Evolutionary conservation across 2,888 invertebrate genomes (phyloP).

Genomic region (Neoaliturus tenellus): DNA sequence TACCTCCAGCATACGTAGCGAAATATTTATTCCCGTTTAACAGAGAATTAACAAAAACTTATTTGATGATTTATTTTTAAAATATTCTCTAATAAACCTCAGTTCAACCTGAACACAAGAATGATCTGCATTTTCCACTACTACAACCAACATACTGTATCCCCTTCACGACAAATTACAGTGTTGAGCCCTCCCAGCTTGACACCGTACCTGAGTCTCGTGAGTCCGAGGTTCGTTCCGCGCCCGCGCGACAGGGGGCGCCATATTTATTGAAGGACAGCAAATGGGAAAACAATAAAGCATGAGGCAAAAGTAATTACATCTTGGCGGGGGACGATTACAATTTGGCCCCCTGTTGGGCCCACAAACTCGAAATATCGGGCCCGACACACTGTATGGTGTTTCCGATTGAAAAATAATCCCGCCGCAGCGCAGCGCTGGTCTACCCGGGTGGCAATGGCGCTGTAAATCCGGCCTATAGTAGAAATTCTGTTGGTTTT

Average conservation of each 20-base stretch:
- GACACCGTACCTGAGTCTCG: too few species aligned
- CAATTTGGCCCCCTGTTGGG: constrained; percentile 21
- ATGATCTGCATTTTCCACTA: too few species aligned
- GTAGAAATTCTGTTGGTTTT: not conserved
- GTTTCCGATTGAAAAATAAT: not conserved
- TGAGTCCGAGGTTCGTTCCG: not conserved
- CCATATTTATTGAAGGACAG: constrained; percentile 34
- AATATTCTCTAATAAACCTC: too few species aligned
- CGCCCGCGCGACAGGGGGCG: constrained; percentile 14
- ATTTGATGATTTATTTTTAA: too few species aligned
- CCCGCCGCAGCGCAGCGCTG: not conserved
- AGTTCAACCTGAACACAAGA: too few species aligned
- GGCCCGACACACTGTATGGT: not conserved
- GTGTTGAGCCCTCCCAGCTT: too few species aligned
- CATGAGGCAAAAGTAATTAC: constrained; percentile 25
- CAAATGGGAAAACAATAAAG: constrained; percentile 43
- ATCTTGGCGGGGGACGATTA: constrained; percentile 28
- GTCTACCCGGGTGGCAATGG: not conserved
- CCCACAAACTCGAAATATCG: constrained; percentile 18
- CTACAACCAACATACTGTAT: too few species aligned
- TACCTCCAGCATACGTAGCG: too few species aligned
- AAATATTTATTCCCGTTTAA: too few species aligned
- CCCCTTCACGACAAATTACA: too few species aligned
- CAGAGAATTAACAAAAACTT: too few species aligned
- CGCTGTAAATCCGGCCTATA: not conserved